Conservation (phyloP, 2,888 invertebrate species). For the Hemithea aestivaria region DNA sequence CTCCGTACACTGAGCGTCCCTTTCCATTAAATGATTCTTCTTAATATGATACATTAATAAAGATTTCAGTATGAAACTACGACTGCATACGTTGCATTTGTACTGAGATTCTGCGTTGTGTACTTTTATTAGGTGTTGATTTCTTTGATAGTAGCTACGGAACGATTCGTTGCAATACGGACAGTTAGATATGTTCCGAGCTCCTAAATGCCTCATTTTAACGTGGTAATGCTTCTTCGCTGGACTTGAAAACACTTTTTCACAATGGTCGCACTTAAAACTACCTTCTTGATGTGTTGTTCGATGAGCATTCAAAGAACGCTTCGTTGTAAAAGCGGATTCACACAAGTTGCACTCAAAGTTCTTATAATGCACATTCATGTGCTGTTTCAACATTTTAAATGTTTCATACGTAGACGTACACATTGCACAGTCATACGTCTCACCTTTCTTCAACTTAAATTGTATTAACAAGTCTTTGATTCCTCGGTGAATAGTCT, state of each 20-base stretch:
- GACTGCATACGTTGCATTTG: conserved; percentile 63
- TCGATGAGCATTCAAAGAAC: conserved; percentile 52
- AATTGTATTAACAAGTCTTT: conserved; percentile 63
- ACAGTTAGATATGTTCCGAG: conserved; percentile 58
- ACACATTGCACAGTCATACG: conserved; percentile 59
- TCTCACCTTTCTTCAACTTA: conserved; percentile 56
- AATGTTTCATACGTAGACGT: conserved; percentile 61
- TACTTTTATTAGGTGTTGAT: conserved; percentile 62
- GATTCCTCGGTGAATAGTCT: conserved; percentile 48
- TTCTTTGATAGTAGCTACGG: conserved; percentile 62
- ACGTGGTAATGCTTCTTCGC: conserved; percentile 61
- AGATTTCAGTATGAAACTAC: conserved; percentile 54
- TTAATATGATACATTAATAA: conserved; percentile 65
- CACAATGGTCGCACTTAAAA: conserved; percentile 62
- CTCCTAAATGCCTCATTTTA: conserved; percentile 61
- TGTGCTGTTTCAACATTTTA: conserved; percentile 67
- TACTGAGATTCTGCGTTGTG: conserved; percentile 64
- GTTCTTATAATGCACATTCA: conserved; percentile 64
- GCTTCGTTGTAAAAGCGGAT: conserved; percentile 52
- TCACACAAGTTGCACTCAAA: conserved; percentile 55
- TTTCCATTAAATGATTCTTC: conserved; percentile 60
- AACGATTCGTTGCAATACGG: conserved; percentile 59
- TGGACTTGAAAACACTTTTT: conserved; percentile 55
- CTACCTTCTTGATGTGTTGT: conserved; percentile 56
- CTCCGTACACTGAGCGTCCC: conserved; percentile 67